A percentile compares a stretch with the other conserved stretches of the same genome.
phyloP scores from a whole-genome alignment of 53 echinoderm and acorn worm species.

The Pentamera pediparva region DNA sequence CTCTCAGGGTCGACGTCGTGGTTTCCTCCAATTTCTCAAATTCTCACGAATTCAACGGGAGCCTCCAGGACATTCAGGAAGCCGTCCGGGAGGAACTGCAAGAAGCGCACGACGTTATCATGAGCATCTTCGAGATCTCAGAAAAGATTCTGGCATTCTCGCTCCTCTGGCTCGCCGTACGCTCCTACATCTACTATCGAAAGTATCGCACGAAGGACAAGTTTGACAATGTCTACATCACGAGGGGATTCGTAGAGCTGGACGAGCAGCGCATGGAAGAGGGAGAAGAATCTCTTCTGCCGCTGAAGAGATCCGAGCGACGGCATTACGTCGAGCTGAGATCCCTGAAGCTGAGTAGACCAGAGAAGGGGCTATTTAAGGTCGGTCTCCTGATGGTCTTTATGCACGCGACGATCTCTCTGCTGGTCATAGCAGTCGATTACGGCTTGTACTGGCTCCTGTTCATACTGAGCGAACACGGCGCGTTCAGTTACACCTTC shows the following conservation, averaged over 20 bases:
- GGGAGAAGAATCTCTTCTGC: constrained; percentile 47
- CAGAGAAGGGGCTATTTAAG: constrained; percentile 70
- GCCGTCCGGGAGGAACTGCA: constrained; percentile 60
- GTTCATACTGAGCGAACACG: constrained; percentile 53
- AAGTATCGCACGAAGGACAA: constrained; percentile 77
- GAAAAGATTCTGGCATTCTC: constrained; percentile 84
- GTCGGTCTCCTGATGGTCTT: constrained; percentile 65
- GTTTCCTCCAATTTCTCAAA: constrained; percentile 62
- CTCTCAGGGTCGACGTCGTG: constrained; percentile 60
- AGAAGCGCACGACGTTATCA: constrained; percentile 48
- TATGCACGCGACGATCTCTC: constrained; percentile 70
- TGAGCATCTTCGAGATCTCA: constrained; percentile 48
- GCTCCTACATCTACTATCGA: constrained; percentile 72
- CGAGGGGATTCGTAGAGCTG: constrained; percentile 60
- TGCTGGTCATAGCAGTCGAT: constrained; percentile 61
- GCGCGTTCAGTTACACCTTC: constrained; percentile 50
- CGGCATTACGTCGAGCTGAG: constrained; percentile 64
- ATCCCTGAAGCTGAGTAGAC: constrained; percentile 46
- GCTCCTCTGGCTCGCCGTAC: constrained; percentile 53
- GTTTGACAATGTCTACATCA: constrained; percentile 89
- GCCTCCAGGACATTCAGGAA: constrained; percentile 54
- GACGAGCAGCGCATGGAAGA: constrained; percentile 52
- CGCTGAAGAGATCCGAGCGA: constrained; percentile 76
- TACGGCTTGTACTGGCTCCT: constrained; percentile 72
- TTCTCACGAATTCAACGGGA: constrained; percentile 50